phyloP scores from a whole-genome alignment of 2,888 invertebrate genomes.

The Seira ritae region DNA sequence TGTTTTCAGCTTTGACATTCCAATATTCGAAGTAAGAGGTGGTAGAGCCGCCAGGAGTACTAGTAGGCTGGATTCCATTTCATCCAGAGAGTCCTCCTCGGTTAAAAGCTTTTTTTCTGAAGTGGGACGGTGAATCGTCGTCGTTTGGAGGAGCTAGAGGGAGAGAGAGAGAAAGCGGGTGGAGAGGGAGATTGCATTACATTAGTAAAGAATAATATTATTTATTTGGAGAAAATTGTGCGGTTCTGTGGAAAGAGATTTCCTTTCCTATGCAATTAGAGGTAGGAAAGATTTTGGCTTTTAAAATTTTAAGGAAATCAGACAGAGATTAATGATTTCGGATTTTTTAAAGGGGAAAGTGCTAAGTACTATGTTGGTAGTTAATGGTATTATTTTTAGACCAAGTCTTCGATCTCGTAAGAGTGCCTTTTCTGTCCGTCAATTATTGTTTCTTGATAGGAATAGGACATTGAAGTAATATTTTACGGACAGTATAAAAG shows the following conservation, averaged over 20 bases:
- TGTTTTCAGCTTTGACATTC: too few relatives aligned
- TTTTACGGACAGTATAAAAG: too few relatives aligned
- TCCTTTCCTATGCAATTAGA: not conserved
- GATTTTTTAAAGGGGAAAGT: too few relatives aligned
- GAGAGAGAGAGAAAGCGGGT: too few relatives aligned
- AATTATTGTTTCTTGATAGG: too few relatives aligned
- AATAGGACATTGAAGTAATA: too few relatives aligned
- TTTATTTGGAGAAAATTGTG: not conserved
- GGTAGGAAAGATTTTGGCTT: not conserved
- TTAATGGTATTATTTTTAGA: too few relatives aligned
- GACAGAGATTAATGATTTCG: conserved; percentile 1
- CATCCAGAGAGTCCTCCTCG: not conserved
- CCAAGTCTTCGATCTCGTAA: too few relatives aligned
- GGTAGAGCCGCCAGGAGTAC: not conserved
- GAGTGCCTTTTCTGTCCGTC: too few relatives aligned
- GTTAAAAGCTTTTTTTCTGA: not conserved
- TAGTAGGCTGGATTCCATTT: not conserved
- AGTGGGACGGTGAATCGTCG: not conserved
- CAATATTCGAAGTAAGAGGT: too few relatives aligned
- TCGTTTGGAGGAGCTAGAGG: too few relatives aligned
- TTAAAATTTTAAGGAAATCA: not conserved
- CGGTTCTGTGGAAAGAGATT: not conserved
- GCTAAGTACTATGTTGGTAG: too few relatives aligned
- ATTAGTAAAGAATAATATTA: not conserved
- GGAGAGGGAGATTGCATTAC: not conserved